Evolutionary conservation across 2,113 vertebrate species (phyloP), one percentile per base, ranked within the genome.

Genomic region (Micronisus gabar): DNA sequence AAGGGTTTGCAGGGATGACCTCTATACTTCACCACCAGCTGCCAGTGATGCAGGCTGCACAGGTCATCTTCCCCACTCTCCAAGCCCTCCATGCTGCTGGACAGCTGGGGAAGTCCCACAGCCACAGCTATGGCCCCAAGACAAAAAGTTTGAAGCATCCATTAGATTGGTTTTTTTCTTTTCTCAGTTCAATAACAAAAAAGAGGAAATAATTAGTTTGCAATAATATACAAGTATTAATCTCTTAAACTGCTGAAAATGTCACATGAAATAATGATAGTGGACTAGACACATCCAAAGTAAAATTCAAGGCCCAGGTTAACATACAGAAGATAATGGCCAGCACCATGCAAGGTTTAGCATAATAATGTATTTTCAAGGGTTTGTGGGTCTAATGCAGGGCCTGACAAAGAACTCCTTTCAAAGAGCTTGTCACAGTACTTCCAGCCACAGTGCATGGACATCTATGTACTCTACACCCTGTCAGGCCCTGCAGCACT

Each of bases 71-170:
- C 15, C 34, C 14, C 13, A 21, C 23, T 38, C n/a, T 53, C 32
- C n/a, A 53, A 32, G 25, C 16, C 34, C 21, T 58, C 34, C 11
- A 17, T 47, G 34, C 62, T 71, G 38, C 29, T 2, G 3, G 13
- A 13, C 0, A 0, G 18, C 17, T 53, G 29, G 10, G 16, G 13
- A 70, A 81, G 38, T 34, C 13, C 25, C 29, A 38, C 36, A 53
- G 40, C 34, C 26, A 23, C 13, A 84, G 26, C 7, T 74, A 20
- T 55, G 48, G 34, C 13, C 10, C 25, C 34, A 58, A 7, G 8
- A 45, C 70, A 15, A 58, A 58, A 81, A 38, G 26, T 47, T 8
- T n/a, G 36, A 22, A 67, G 17, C 26, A 47, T n/a, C 18, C 7
- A 53, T 47, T 61, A 19, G 15, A 12, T 9, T 19, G 34, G 0